Evolutionary conservation across 2,113 vertebrate genomes (phyloP).

Genomic region (Sorex fumeus): DNA sequence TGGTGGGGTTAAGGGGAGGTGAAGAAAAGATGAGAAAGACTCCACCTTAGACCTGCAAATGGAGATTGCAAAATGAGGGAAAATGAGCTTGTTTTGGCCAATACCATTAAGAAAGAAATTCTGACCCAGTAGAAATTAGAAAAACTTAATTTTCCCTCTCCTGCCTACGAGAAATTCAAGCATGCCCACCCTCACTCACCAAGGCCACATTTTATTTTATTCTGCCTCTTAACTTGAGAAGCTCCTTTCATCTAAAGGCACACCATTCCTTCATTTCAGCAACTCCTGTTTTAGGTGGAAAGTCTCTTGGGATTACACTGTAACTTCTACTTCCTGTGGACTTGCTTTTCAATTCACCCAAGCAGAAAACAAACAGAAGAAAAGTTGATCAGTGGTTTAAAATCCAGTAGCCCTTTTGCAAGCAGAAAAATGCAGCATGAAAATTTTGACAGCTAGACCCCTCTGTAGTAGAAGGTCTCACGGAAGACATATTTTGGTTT

Average conservation of each 20-base stretch:
- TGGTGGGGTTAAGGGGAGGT: not conserved
- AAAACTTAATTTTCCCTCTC: not conserved
- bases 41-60: not conserved
- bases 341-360: not conserved
- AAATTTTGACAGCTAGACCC: not conserved
- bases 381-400: conserved; percentile 20
- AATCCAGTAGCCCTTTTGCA: not conserved
- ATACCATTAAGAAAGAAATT: conserved; percentile 37
- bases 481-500: not conserved
- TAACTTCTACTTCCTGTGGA: conserved; percentile 30
- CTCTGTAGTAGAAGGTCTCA: not conserved
- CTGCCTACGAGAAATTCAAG: not conserved
- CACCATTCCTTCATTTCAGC: not conserved
- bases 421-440: not conserved
- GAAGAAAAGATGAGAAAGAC: conserved; percentile 9
- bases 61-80: not conserved
- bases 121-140: not conserved
- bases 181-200: not conserved
- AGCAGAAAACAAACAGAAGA: conserved; percentile 28
- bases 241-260: not conserved
- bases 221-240: not conserved
- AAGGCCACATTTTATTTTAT: not conserved
- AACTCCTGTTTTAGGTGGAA: not conserved
- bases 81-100: not conserved
- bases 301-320: not conserved